These are phyloP conservation scores for Myotis brandtii DNA, from an alignment of 2,113 vertebrate species.

Conservation along the genomic window DNA sequence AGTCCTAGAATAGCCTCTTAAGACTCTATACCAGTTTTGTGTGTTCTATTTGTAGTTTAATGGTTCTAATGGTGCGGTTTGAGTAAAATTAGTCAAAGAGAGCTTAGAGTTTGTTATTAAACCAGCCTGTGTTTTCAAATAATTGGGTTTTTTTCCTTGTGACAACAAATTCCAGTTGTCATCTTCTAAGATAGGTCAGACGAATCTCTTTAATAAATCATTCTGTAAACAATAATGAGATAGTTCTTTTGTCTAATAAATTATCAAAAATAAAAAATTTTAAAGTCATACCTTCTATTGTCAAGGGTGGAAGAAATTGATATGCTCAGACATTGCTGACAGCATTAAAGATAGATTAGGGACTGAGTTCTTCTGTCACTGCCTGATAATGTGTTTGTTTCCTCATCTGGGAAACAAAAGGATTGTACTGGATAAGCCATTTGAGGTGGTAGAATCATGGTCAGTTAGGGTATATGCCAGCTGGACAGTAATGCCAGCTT, in stretches of 20 bases:
- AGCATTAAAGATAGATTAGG: background rate
- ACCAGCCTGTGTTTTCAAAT: constrained; percentile 37
- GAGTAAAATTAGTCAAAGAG: constrained; percentile 26
- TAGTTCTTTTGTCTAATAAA: constrained; percentile 32
- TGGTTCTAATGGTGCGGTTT: background rate
- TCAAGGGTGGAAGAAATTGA: constrained; percentile 20
- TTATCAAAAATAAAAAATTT: constrained; percentile 62
- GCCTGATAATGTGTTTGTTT: background rate
- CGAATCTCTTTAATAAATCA: constrained; percentile 52
- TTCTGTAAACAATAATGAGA: constrained; percentile 25
- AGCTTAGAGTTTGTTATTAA: constrained; percentile 46
- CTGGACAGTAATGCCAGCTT: background rate
- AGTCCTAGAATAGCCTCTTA: background rate
- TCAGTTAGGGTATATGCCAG: background rate
- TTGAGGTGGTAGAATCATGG: background rate
- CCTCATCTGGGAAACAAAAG: background rate
- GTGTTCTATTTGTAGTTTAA: background rate
- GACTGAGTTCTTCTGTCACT: background rate
- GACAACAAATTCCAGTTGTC: background rate
- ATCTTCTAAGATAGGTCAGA: constrained; percentile 10
- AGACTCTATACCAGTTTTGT: background rate
- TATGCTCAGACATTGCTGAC: constrained; percentile 29
- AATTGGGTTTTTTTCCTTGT: constrained; percentile 48
- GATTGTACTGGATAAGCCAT: background rate
- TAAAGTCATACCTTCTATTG: background rate